A percentile compares a stretch with the other conserved stretches of the same genome.
Evolutionary conservation across 23 tunicate genomes (phyloP).

Genomic region (Styela plicata): DNA sequence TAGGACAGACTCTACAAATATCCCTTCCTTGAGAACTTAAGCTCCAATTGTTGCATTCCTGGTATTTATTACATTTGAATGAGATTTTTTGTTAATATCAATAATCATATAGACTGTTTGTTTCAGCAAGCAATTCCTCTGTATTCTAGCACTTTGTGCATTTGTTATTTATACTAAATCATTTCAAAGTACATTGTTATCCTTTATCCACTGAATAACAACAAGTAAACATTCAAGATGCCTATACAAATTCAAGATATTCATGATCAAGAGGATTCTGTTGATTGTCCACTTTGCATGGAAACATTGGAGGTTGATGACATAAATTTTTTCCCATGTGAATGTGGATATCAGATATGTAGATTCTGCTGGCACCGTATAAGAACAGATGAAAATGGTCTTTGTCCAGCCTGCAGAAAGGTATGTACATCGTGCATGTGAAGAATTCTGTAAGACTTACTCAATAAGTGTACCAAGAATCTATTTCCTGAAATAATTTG

Average conservation of each 20-base stretch:
- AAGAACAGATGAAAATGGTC: slow-evolving; percentile 68
- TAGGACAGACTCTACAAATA: too few species aligned
- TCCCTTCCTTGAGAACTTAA: too few species aligned
- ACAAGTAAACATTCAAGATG: slow-evolving; percentile 35
- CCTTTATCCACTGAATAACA: not conserved
- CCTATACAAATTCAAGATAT: slow-evolving; percentile 92
- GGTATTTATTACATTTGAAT: too few species aligned
- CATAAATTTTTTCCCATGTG: slow-evolving; percentile 92
- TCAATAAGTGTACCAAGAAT: too few species aligned
- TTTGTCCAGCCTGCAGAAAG: slow-evolving; percentile 97
- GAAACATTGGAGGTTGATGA: slow-evolving; percentile 92
- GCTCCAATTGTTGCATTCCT: too few species aligned
- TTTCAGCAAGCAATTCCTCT: not conserved
- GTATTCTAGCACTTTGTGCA: not conserved
- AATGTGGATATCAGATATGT: slow-evolving; percentile 97
- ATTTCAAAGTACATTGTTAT: not conserved
- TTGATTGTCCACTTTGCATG: slow-evolving; percentile 95
- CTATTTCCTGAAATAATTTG: too few species aligned
- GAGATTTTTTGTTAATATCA: too few species aligned
- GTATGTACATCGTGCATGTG: slow-evolving; percentile 25
- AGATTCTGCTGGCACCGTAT: slow-evolving; percentile 98
- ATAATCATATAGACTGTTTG: too few species aligned
- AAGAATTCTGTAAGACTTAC: too few species aligned
- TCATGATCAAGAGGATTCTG: slow-evolving; percentile 59
- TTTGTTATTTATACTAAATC: not conserved